phyloP scores from a whole-genome alignment of 2,113 vertebrate genomes.

The Ophiodon elongatus region DNA sequence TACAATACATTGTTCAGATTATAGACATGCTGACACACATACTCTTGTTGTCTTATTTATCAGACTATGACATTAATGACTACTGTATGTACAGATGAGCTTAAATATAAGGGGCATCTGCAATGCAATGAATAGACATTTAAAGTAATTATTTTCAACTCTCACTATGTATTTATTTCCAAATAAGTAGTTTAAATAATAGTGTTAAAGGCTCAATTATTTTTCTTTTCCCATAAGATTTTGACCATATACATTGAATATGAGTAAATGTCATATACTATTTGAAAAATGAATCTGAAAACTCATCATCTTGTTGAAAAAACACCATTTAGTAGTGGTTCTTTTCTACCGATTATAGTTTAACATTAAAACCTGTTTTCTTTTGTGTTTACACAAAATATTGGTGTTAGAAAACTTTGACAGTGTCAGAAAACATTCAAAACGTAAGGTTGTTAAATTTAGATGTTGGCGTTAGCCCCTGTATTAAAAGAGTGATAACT shows the following conservation, averaged over 20 bases:
- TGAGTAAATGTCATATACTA: background rate
- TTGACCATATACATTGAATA: background rate
- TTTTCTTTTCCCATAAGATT: background rate
- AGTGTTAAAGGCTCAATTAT: background rate
- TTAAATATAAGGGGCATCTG: background rate
- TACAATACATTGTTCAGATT: background rate
- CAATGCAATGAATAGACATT: constrained; percentile 2
- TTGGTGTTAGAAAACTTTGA: background rate
- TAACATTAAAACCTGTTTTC: background rate
- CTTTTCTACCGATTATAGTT: background rate
- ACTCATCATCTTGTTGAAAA: background rate
- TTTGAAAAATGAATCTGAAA: background rate
- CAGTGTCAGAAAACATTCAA: background rate
- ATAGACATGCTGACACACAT: background rate
- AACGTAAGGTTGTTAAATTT: background rate
- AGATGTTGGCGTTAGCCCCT: background rate
- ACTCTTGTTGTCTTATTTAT: background rate
- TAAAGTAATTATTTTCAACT: background rate
- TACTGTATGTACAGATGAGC: background rate
- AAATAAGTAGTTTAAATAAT: background rate
- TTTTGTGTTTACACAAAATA: background rate
- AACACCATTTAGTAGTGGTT: background rate
- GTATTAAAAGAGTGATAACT: background rate
- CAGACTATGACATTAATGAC: background rate
- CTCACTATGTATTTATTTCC: background rate